Percentiles rank a stretch among this genome's conserved stretches.
Conservation (phyloP, 2,888 invertebrate species). For the Acrobasis repandana region DNA sequence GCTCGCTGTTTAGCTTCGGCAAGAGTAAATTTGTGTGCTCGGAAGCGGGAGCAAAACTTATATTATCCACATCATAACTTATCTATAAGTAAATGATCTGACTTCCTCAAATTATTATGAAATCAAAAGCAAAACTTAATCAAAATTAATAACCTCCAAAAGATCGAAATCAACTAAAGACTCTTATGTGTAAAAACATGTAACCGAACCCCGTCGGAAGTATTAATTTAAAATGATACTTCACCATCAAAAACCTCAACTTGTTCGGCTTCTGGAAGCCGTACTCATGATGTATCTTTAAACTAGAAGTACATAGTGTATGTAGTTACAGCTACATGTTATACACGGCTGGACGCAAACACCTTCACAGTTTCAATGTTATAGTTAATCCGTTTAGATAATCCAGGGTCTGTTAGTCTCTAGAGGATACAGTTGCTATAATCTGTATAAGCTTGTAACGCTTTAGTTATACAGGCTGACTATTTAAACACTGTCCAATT, state of each 20-base stretch:
- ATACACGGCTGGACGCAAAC: neutral
- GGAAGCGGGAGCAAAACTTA: no score
- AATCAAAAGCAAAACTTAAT: no score
- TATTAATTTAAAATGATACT: neutral
- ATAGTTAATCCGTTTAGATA: conserved; percentile 12
- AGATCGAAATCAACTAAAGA: no score
- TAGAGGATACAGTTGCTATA: neutral
- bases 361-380: conserved; percentile 12
- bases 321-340: neutral
- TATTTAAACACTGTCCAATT: no score
- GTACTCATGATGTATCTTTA: neutral
- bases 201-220: neutral
- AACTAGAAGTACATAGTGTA: neutral
- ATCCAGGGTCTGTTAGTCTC: conserved; percentile 1
- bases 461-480: neutral
- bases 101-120: no score
- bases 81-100: no score
- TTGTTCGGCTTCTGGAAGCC: conserved; percentile 6
- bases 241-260: neutral
- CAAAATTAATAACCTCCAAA: no score
- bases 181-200: neutral
- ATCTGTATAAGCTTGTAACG: neutral
- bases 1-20: no score
- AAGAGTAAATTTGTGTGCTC: no score
- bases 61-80: no score